Percentiles rank a stretch among this genome's conserved stretches.
These are phyloP conservation scores for Lepidurus arcticus DNA, from an alignment of 1,140 invertebrate species.

Conservation along the genomic window DNA sequence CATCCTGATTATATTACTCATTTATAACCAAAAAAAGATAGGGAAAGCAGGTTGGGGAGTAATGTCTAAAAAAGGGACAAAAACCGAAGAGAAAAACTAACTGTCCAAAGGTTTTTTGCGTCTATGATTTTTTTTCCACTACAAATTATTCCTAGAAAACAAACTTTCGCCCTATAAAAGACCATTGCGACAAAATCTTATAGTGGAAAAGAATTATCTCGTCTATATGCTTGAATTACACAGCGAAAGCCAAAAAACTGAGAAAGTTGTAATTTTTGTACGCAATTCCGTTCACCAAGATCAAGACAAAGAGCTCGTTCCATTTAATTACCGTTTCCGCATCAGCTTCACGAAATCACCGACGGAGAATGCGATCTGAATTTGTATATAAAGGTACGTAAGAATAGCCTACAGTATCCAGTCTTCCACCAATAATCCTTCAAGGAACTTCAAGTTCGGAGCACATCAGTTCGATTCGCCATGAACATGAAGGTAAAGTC, in stretches of 20 bases:
- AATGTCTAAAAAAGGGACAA: no score
- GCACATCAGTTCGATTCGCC: background rate
- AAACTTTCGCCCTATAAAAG: no score
- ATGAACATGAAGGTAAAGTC: slow-evolving; percentile 4
- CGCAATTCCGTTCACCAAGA: background rate
- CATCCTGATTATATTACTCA: no score
- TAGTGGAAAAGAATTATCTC: no score
- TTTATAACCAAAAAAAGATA: no score
- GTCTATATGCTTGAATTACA: background rate
- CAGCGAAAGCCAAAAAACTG: background rate
- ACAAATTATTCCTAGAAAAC: no score
- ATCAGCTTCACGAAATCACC: background rate
- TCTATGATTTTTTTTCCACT: no score
- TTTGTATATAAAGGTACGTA: background rate
- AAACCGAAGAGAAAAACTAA: no score
- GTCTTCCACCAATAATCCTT: background rate
- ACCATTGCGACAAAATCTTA: no score
- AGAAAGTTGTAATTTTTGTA: background rate
- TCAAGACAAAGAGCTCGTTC: background rate
- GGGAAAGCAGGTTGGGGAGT: no score
- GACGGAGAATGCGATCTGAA: background rate
- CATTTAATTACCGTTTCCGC: background rate
- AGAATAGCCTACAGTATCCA: background rate
- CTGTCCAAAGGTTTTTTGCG: no score
- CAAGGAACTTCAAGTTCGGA: background rate